Evolutionary conservation across 2,888 invertebrate genomes (phyloP).

Genomic region (Chloroclystis v-ata): DNA sequence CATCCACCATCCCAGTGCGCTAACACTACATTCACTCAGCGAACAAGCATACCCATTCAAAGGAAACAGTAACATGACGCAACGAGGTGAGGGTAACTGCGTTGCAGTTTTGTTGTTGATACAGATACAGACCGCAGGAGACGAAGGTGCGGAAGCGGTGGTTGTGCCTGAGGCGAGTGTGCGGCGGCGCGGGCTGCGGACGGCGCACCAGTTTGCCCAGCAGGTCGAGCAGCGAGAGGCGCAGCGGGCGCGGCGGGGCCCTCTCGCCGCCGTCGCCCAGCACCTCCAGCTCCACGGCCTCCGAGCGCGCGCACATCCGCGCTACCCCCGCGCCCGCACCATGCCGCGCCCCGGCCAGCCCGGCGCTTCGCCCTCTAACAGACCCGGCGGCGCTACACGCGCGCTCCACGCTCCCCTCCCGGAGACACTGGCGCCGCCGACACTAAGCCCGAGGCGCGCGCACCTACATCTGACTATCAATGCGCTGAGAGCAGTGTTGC

Average conservation of each 20-base stretch:
- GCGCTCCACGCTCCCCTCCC: slow-evolving; percentile 50
- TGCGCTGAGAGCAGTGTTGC: slow-evolving; percentile 44
- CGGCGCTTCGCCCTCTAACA: slow-evolving; percentile 34
- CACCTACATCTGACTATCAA: slow-evolving; percentile 33
- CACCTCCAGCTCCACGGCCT: slow-evolving; percentile 86
- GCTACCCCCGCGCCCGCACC: slow-evolving; percentile 82
- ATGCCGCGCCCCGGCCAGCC: slow-evolving; percentile 78
- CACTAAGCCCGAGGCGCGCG: slow-evolving; percentile 26
- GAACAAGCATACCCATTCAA: too few species aligned
- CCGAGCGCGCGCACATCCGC: slow-evolving; percentile 88
- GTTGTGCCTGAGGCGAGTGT: slow-evolving; percentile 71
- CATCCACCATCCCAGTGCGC: slow-evolving; percentile 28
- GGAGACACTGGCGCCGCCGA: slow-evolving; percentile 26
- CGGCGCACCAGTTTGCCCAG: slow-evolving; percentile 80
- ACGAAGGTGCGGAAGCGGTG: slow-evolving; percentile 77
- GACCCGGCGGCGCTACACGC: slow-evolving; percentile 48
- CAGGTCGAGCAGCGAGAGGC: slow-evolving; percentile 82
- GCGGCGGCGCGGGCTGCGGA: slow-evolving; percentile 61
- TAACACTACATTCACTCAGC: slow-evolving; percentile 21
- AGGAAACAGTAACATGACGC: slow-evolving; percentile 11
- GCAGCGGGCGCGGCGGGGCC: slow-evolving; percentile 83
- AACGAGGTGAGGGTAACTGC: slow-evolving; percentile 16
- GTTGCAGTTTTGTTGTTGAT: slow-evolving; percentile 18
- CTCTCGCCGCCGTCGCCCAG: slow-evolving; percentile 88
- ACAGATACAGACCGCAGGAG: slow-evolving; percentile 68